A percentile compares a stretch with the other conserved stretches of the same genome.
These are phyloP conservation scores for Pteromalus puparum DNA, from an alignment of 1,140 invertebrate genomes.

Conservation along the genomic window DNA sequence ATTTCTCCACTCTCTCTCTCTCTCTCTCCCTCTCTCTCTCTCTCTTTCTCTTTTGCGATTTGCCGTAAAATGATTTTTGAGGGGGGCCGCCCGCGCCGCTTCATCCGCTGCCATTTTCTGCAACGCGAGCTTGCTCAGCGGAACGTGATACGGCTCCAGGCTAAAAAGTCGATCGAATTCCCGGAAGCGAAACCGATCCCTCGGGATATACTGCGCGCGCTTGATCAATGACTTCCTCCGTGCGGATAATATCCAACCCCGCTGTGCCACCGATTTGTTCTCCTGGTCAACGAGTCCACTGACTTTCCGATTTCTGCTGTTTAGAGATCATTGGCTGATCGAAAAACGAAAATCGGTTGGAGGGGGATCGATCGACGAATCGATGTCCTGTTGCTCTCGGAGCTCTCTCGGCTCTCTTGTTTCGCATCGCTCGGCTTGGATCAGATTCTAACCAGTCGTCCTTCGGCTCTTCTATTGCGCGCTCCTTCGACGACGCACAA, in stretches of 20 bases:
- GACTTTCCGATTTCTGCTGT: too few species aligned
- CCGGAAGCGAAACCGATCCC: conserved; percentile 66
- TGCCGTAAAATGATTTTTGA: conserved; percentile 13
- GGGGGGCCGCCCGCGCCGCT: background rate
- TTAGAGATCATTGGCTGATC: too few species aligned
- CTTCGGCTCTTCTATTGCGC: conserved; percentile 64
- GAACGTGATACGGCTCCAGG: conserved; percentile 54
- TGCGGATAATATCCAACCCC: conserved; percentile 44
- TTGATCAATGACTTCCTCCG: conserved; percentile 55
- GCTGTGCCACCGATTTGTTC: too few species aligned
- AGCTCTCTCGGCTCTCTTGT: conserved; percentile 53
- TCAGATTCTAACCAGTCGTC: conserved; percentile 76
- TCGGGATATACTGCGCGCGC: conserved; percentile 37
- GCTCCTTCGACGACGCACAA: conserved; percentile 52
- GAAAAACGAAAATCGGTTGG: background rate
- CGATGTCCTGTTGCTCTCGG: too few species aligned
- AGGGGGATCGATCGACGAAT: conserved; percentile 46
- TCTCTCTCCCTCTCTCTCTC: background rate
- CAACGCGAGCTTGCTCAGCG: conserved; percentile 48
- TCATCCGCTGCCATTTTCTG: conserved; percentile 42
- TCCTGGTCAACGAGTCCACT: too few species aligned
- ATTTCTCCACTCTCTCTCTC: background rate
- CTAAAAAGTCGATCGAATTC: conserved; percentile 66
- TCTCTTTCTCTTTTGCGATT: background rate
- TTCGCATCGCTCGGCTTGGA: conserved; percentile 63